Percentiles rank a stretch among this genome's conserved stretches.
These are phyloP conservation scores for Poecile montanus DNA, from an alignment of 2,797 vertebrate species.

Conservation along the genomic window DNA sequence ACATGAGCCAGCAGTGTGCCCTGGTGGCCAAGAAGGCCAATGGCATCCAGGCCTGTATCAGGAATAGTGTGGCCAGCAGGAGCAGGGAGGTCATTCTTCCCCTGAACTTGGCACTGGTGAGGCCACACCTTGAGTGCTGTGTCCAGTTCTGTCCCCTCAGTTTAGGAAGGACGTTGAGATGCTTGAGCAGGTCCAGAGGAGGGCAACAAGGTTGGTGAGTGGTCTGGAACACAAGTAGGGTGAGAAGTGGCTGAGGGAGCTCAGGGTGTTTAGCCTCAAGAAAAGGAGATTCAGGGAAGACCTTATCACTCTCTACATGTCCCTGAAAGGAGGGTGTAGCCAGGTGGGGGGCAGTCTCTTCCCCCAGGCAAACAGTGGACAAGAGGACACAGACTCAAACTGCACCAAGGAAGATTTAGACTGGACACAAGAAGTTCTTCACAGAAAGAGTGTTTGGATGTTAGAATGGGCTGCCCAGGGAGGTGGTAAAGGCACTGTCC, in stretches of 20 bases:
- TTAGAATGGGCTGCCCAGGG: not conserved
- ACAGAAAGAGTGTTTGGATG: no score
- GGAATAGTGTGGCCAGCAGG: not conserved
- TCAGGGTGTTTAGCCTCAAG: rapidly evolving
- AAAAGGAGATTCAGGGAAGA: not conserved
- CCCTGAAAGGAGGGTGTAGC: no score
- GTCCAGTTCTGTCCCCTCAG: not conserved
- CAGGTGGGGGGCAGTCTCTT: no score
- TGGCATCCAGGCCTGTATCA: not conserved
- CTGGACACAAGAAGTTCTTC: not conserved
- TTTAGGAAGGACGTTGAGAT: not conserved
- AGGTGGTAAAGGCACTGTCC: not conserved
- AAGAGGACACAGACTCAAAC: not conserved
- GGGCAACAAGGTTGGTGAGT: rapidly evolving
- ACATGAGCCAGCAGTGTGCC: not conserved
- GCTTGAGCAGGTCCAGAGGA: rapidly evolving
- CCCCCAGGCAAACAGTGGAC: not conserved
- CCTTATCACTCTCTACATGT: not conserved
- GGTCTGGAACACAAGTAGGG: no score
- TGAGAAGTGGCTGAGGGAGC: rapidly evolving
- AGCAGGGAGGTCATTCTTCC: no score
- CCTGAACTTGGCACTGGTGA: rapidly evolving
- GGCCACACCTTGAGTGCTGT: not conserved
- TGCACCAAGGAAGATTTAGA: not conserved
- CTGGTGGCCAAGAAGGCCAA: not conserved